Evolutionary conservation across 2,797 vertebrate species (phyloP).

Genomic region (Amphiprion clarkii): DNA sequence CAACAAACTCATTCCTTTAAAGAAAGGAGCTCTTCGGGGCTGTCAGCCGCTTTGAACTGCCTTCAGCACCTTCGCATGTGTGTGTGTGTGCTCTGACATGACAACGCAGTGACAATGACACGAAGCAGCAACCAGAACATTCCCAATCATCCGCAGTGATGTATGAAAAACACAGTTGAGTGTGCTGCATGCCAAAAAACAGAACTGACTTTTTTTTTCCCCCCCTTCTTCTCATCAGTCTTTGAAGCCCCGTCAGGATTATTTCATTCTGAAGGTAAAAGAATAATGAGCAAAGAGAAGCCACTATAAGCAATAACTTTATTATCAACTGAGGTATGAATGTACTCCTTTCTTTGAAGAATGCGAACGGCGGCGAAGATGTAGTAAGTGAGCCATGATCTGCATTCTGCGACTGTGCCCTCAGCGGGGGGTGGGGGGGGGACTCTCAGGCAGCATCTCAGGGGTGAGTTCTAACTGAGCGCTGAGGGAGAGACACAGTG

Average conservation of each 20-base stretch:
- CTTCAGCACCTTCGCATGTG: not conserved
- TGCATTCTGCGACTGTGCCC: constrained; percentile 61
- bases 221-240: constrained; percentile 30
- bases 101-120: constrained; percentile 13
- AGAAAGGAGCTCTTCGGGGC: constrained; percentile 5
- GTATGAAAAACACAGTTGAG: constrained; percentile 18
- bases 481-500: constrained; percentile 15
- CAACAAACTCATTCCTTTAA: constrained; percentile 1
- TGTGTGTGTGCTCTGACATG: constrained; percentile 6
- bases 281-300: constrained; percentile 58
- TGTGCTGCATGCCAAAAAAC: constrained; percentile 16
- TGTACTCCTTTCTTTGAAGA: constrained; percentile 48
- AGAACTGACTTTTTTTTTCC: constrained; percentile 34
- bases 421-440: constrained; percentile 46
- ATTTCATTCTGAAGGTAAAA: constrained; percentile 44
- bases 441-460: constrained; percentile 48
- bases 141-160: constrained; percentile 21
- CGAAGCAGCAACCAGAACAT: not conserved
- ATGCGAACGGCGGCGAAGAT: constrained; percentile 45
- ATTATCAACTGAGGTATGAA: constrained; percentile 16
- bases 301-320: constrained; percentile 33
- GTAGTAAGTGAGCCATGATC: constrained; percentile 61
- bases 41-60: not conserved
- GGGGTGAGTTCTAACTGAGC: constrained; percentile 48
- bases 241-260: constrained; percentile 38